Base-by-base conservation (phyloP, 2,888 invertebrate species). In the Bursaphelenchus okinawaensis region DNA sequence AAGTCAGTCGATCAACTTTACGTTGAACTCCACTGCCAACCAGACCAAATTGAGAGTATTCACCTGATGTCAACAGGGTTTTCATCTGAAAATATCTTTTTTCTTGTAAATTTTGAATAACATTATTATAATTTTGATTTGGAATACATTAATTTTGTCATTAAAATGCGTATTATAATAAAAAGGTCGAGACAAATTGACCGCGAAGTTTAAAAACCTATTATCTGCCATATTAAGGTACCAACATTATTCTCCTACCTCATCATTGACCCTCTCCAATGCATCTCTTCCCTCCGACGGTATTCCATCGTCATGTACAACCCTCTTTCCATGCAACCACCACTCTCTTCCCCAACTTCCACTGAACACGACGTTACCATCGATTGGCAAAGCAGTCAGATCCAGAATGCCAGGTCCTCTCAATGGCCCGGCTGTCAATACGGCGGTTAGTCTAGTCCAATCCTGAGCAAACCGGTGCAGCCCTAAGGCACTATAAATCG, bases 321-420 rank as follows among this genome's bases (percentile, higher is more conserved):
- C 73, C 57, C 81, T 63, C 22, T 70, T 69, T 7, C 76, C 78
- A 8, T 64, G 58, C 24, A 81, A 52, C 77, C 74, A 78, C 81
- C 82, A 81, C 64, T 82, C 82, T 9, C 81, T 68, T 24, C 82
- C 82, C 82, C 82, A 82, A 0, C 79, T 80, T 4, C 82, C 82
- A 67, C 80, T 77, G 67, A 81, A 82, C 51, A 77, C 58, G 6
- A 82, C 69, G 7, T 75, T 76, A 1, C 79, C 81, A 59, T 79
- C 75, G 52, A 76, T 75, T 1, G 81, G 81, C 4, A 82, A 69
- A 7, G 81, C 69, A 4, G 81, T 82, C 29, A 82, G 69, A 61
- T 82, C 81, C n/a, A 82, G 76, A 50, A 82, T 82, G 19, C 82
- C 82, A 4, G 81, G 80, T 12, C 75, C 75, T 27, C 62, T 52